Evolutionary conservation across 2,797 vertebrate species (phyloP).

Genomic region (Lindbergichthys nudifrons): DNA sequence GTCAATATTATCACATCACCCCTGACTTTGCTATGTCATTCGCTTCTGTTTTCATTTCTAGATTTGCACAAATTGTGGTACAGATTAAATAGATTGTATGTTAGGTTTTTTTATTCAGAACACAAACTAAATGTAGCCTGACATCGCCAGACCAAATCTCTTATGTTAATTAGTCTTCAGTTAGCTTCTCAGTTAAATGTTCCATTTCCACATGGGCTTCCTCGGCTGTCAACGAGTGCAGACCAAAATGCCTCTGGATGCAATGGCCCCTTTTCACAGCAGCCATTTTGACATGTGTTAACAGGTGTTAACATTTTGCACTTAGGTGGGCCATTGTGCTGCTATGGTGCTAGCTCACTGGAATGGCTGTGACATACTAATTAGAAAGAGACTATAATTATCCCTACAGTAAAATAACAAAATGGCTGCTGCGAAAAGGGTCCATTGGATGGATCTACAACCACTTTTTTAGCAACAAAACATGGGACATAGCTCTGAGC

Average conservation of each 20-base stretch:
- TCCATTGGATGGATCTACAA: neutral
- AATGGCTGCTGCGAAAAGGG: neutral
- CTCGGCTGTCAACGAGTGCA: neutral
- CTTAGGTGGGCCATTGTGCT: too few relatives aligned
- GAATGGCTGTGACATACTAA: neutral
- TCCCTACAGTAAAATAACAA: neutral
- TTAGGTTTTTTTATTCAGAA: constrained; percentile 9
- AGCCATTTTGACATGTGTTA: too few relatives aligned
- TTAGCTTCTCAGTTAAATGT: neutral
- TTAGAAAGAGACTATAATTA: neutral
- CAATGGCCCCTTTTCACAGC: too few relatives aligned
- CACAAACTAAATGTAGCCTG: neutral
- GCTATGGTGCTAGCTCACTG: neutral
- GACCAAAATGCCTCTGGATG: neutral
- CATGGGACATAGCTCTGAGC: neutral
- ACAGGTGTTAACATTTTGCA: too few relatives aligned
- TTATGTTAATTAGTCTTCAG: neutral
- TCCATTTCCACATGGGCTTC: neutral
- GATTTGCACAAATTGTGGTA: constrained; percentile 1
- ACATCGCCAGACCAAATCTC: neutral
- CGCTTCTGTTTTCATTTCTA: neutral
- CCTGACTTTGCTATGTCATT: neutral
- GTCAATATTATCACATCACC: neutral
- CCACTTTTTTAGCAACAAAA: neutral
- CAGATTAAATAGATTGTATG: neutral